Evolutionary conservation across 1,140 invertebrate genomes (phyloP).

Genomic region (Himalopsyche phryganea): DNA sequence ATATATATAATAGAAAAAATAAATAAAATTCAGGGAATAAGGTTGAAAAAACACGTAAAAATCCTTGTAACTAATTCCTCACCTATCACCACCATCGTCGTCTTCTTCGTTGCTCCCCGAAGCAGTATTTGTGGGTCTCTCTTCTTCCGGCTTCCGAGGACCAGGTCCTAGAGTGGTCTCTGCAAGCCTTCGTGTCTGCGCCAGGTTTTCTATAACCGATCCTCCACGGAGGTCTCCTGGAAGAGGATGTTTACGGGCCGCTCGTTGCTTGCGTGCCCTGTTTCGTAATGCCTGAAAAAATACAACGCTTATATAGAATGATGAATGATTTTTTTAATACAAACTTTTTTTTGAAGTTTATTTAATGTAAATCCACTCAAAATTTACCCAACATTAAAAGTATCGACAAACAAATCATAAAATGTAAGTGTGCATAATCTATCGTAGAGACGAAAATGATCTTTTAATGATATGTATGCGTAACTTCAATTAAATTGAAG

Average conservation of each 20-base stretch:
- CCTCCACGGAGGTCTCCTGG: conserved; percentile 70
- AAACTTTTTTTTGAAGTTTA: not conserved
- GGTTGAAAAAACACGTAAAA: no score
- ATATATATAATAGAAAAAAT: no score
- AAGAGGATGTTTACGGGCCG: conserved; percentile 69
- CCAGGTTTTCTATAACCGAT: conserved; percentile 85
- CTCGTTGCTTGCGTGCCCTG: conserved; percentile 76
- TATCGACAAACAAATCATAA: no score
- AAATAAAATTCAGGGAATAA: no score
- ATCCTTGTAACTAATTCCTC: no score
- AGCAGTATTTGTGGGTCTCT: conserved; percentile 82
- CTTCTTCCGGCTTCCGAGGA: conserved; percentile 58
- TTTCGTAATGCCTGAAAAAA: conserved; percentile 62
- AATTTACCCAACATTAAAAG: no score
- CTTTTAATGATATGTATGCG: no score
- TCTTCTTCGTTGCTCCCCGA: conserved; percentile 86
- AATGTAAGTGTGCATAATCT: no score
- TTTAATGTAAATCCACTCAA: no score
- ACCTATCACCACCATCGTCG: conserved; percentile 59
- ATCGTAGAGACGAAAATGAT: no score
- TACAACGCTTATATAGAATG: not conserved
- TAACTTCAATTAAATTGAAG: no score
- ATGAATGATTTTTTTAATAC: not conserved
- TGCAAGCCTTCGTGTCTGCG: conserved; percentile 73
- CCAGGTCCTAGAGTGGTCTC: conserved; percentile 71